Base-by-base conservation (phyloP, 64 coral and sea anemone genomes). In the Acropora tenuis region DNA sequence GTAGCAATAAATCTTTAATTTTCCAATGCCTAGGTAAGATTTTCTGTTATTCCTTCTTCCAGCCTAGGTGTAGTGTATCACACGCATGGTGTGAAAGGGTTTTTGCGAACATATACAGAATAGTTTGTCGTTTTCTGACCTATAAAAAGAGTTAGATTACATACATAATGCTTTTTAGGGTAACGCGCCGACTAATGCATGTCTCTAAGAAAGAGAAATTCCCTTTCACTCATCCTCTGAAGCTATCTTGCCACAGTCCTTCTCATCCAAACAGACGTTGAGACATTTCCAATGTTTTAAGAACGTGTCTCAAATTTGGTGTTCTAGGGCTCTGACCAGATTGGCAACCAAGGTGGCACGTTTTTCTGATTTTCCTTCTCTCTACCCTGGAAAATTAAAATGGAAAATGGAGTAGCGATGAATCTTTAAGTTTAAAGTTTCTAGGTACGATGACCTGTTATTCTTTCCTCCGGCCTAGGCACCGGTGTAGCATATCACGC, bases 1-100 rank as follows among this genome's bases (percentile, higher is more conserved):
- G 50, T 80, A 45, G 19, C 53, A 40, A 90, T 41, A n/a, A 12
- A 52, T 75, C 87, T 47, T 83, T 72, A 10, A 86, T 90, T 52
- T 85, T 94, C 18, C 48, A 72, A 15, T 94, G 92, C 53, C 5
- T 58, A 50, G 92, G 92, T 94, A 86, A 48, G 46, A 10, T 0
- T 9, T 42, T 84, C 11, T 46, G 43, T 47, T 48, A 48, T 45
- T 48, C 44, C 17, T 77, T 77, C 13, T 46, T 20, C 68, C 17
- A 19, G 20, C 19, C 68, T 71, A 71, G 17, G 68, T 40, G 68
- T 40, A 71, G 68, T 71, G 19, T 71, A 71, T 71, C 68, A 71
- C 68, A 40, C 18, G 68, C 4, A 41, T 20, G 68, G 13, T 20
- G 68, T 1, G 8, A 71, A 71, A 40, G 18, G 68, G n/a, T 71